Evolutionary conservation across 2,797 vertebrate species (phyloP), one percentile per base, ranked within the genome.

Genomic region (Poeciliopsis gracilis): DNA sequence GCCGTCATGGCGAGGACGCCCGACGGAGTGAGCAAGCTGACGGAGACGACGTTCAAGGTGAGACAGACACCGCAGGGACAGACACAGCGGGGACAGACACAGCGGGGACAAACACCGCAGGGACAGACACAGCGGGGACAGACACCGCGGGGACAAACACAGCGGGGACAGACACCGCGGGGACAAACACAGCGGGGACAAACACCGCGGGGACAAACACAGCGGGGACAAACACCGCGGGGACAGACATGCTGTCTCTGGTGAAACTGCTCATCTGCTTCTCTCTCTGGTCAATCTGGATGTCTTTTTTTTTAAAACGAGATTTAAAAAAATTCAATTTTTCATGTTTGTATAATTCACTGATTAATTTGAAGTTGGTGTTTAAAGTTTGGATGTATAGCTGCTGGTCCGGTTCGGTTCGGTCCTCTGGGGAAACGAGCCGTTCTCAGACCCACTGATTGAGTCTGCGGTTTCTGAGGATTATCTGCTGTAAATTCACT

Each of bases 41-140:
- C 97, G 15, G 98, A 98, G 89, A 99, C 81, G 92, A 98, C 97
- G 15, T 99, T 97, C 81, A 97, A 96, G 95, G 98, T 99, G 92
- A 96, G 96, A 25, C 46, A 41, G 38, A 41, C 6, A 8, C 38
- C 16, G 12, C 12, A 0, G 45, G 36, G 96, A 20, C 45, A 46
- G 13, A 47, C 4, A 46, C 45, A 46, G 12, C 12, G 0, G 45
- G 36, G 96, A 20, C 45, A 46, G 47, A 46, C 12, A 18, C 38
- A 38, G 4, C 4, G 1, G 30, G 30, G 96, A 23, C 45, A 46
- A 13, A 47, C 4, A 46, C 45, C 15, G 0, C 38, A 1, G 38
- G 38, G 38, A 8, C 38, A 41, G 38, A 41, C 7, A 41, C 38
- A 47, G 1, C 15, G 0, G 46, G 38, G 96, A 9, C 46, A 47